Base-by-base conservation (phyloP, 2,797 vertebrate species). In the Oreochromis grahami region DNA sequence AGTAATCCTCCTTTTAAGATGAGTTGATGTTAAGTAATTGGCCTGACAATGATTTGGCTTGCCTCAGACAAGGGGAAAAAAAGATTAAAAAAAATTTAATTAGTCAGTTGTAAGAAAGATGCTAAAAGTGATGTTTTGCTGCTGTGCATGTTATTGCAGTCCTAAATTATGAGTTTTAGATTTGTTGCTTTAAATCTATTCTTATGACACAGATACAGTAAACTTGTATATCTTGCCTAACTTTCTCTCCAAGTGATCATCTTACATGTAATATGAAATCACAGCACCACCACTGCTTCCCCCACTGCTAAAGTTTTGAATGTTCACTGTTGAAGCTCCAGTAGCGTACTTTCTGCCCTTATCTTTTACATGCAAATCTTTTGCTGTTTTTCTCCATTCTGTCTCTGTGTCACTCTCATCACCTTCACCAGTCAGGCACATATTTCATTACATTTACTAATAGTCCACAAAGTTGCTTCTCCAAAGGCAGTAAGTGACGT, bases 241-340 rank as follows among this genome's bases (percentile, higher is more conserved):
- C 68, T 17, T 72, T 72, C 24, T 70, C 38, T 70, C 21, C 0
- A 14, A 26, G 24, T 48, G 24, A 48, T 72, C 41, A 29, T 29
- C 24, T 48, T 72, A 2, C 65, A 72, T 48, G 15, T 72, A 72
- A 48, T 26, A 48, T 45, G 24, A 45, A 70, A 70, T 70, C 65
- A 17, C 21, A 70, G 38, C 41, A 45, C 15, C 21, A 45, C 41
- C 38, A 70, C 65, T 9, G 14, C 2, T 26, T 0, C 63, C 21
- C 63, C 13, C 38, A 45, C 65, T 26, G 0, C n/a, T 21, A 70
- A 43, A 26, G 21, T 1, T 43, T 43, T 70, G 5, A 70, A 70
- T 43, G 21, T 43, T 70, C 8, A 43, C 14, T 70, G 58, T 63
- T 36, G 21, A 45, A 26, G 21, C 65, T 70, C 2, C 38, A 70